These are phyloP conservation scores for Pomatorhinus ruficollis DNA, from an alignment of 2,113 vertebrate species.

Conservation along the genomic window DNA sequence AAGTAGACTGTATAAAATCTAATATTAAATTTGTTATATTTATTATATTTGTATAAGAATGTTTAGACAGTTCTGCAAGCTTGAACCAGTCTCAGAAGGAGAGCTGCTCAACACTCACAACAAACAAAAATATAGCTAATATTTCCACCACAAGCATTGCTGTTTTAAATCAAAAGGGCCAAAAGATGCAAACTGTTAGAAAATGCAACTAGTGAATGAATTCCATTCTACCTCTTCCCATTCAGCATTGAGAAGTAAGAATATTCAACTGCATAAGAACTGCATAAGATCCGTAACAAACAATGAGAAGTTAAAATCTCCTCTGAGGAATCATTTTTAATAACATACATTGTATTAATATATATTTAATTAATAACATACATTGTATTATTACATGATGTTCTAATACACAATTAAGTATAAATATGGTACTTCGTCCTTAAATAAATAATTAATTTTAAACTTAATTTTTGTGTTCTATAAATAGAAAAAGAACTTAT, in stretches of 20 bases:
- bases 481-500: background rate
- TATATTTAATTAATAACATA: background rate
- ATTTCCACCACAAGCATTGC: background rate
- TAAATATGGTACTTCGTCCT: background rate
- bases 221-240: background rate
- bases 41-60: background rate
- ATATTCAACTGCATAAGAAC: background rate
- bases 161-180: background rate
- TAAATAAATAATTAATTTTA: background rate
- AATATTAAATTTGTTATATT: background rate
- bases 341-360: background rate
- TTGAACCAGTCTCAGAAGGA: background rate
- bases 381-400: background rate
- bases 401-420: background rate
- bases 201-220: background rate
- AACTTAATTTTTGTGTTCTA: background rate
- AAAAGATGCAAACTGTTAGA: background rate
- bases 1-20: background rate
- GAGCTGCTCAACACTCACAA: background rate
- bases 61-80: background rate
- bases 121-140: background rate
- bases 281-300: background rate
- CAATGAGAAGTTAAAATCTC: background rate
- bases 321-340: background rate
- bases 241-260: background rate